Evolutionary conservation across 2,888 invertebrate species (phyloP), one percentile per base, ranked within the genome.

Genomic region (Gerris lacustris): DNA sequence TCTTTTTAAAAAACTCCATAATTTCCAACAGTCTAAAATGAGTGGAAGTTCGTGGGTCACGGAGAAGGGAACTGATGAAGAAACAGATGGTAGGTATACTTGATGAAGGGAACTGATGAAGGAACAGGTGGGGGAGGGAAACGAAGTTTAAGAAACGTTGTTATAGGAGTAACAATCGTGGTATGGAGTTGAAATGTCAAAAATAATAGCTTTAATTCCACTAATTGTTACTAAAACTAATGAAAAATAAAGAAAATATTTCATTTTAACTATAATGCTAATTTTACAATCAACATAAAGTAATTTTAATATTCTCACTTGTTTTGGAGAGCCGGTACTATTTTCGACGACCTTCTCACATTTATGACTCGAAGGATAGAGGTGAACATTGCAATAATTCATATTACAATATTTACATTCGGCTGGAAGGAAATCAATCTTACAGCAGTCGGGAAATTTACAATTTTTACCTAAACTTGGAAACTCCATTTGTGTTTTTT

Each of bases 381-480:
- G 87, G 80, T 91, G 91, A 62, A 86, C 83, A 68, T 87, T 84
- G 78, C 91, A 91, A 78, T 86, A 90, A 18, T 84, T 80, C 72
- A 82, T 81, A 0, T 82, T 82, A 78, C 91, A 91, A 74, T 80
- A 78, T 76, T 83, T 81, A 77, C 91, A 91, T 70, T 83, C 81
- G 6, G 88, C 80, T 0, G 90, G 90, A 67, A 91, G 81, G 79
- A 91, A 91, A 79, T 91, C 90, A 45, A 86, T 82, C 77, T 86
- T 87, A 75, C 87, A 86, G 78, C 91, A 91, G 63, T 81, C 79
- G 69, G 81, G 77, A 45, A 83, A 78, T 18, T 84, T 81, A 78
- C 91, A 91, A 62, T 85, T 85, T 77, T 85, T 82, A 7, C 90
- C 90, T n/a, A 88, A 79, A 18, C 82, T 78, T n/a, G 90, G 90